Conservation (phyloP, 2,113 vertebrate genomes). For the Calidris pygmaea region DNA sequence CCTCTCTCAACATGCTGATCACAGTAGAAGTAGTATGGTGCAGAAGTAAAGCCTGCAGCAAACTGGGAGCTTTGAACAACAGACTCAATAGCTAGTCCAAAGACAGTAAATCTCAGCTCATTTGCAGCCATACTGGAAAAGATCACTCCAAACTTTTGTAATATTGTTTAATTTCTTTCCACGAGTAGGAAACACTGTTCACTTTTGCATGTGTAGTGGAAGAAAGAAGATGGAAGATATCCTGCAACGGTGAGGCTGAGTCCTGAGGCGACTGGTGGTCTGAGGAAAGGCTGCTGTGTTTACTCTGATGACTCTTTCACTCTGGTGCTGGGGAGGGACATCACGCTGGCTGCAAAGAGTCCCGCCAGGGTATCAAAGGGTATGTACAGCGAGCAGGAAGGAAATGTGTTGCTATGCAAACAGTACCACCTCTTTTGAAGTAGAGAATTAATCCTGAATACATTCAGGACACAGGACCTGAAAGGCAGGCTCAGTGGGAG, state of each 20-base stretch:
- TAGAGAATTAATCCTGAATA: conserved; percentile 28
- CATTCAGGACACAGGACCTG: conserved; percentile 21
- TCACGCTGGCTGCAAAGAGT: neutral
- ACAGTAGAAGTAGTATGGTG: too few relatives aligned
- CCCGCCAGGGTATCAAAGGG: neutral
- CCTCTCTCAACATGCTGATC: too few relatives aligned
- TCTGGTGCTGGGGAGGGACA: neutral
- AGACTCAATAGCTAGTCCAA: neutral
- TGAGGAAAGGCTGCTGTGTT: neutral
- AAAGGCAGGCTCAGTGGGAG: conserved; percentile 35
- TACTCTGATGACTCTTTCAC: neutral
- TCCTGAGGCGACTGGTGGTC: neutral
- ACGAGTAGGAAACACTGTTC: neutral
- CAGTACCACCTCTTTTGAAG: conserved; percentile 33
- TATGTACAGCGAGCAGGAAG: neutral
- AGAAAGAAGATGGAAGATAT: neutral
- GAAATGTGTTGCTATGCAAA: neutral
- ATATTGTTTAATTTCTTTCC: neutral
- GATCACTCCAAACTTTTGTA: neutral
- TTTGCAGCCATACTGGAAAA: neutral
- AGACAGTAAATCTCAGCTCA: neutral
- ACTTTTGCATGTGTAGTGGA: neutral
- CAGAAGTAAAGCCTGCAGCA: neutral
- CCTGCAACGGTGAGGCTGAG: neutral
- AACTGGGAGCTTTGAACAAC: neutral